A percentile compares a stretch with the other conserved stretches of the same genome.
Evolutionary conservation across 2,888 invertebrate genomes (phyloP).

Genomic region (Diogma glabrata): DNA sequence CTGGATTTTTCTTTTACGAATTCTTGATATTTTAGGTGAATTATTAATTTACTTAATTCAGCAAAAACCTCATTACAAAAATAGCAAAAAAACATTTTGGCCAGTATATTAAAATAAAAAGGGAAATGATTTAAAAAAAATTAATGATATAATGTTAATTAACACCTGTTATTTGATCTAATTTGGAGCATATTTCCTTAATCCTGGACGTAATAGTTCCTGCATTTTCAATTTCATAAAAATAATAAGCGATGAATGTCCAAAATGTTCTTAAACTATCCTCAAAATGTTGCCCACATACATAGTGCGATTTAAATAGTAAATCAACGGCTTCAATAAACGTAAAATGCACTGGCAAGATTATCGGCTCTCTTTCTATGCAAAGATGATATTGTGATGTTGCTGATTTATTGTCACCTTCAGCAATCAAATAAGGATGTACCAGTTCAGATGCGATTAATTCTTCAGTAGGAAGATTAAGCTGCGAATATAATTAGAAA

Average conservation of each 20-base stretch:
- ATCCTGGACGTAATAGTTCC: background rate
- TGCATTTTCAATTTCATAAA: background rate
- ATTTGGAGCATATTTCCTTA: background rate
- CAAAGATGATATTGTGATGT: background rate
- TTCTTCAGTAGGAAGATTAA: conserved; percentile 1
- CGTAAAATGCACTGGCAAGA: background rate
- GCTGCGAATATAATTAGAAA: background rate
- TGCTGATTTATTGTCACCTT: background rate
- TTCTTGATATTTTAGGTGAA: background rate
- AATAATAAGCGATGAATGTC: background rate
- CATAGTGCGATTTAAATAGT: background rate
- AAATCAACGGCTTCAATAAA: background rate
- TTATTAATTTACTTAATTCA: background rate
- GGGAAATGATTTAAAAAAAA: background rate
- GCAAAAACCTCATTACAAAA: background rate
- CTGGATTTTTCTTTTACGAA: background rate
- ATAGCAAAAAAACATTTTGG: conserved; percentile 1
- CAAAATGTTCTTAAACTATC: background rate
- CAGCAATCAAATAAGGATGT: conserved; percentile 4
- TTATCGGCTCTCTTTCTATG: background rate
- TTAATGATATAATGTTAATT: background rate
- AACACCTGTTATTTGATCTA: background rate
- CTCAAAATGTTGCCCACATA: background rate
- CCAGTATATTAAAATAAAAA: background rate
- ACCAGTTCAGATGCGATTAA: background rate